A percentile compares a stretch with the other conserved stretches of the same genome.
These are phyloP conservation scores for Pomacea canaliculata DNA, from an alignment of 2,888 invertebrate genomes.

Conservation along the genomic window DNA sequence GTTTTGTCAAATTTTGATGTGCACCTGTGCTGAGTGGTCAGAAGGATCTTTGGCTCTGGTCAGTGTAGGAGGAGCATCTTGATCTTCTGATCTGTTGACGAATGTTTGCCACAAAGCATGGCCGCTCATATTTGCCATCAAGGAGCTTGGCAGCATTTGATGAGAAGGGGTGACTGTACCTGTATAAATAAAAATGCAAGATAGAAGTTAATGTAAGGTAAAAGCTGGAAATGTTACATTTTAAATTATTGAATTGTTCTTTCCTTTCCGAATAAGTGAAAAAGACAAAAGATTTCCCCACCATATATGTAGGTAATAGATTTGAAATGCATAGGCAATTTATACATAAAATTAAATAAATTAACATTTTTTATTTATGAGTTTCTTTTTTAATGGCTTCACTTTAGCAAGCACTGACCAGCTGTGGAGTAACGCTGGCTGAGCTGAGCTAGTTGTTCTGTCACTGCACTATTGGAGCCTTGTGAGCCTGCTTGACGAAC, in stretches of 20 bases:
- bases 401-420: slow-evolving; percentile 32
- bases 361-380: too few species aligned
- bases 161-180: slow-evolving; percentile 52
- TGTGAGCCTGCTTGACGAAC: slow-evolving; percentile 54
- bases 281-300: too few species aligned
- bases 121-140: slow-evolving; percentile 64
- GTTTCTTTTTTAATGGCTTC: too few species aligned
- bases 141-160: slow-evolving; percentile 32
- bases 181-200: slow-evolving; percentile 26
- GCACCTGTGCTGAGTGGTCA: slow-evolving; percentile 1
- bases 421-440: slow-evolving; percentile 49
- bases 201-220: neutral
- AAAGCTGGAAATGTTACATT: neutral
- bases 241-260: neutral
- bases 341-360: too few species aligned
- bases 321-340: too few species aligned
- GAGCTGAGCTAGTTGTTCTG: slow-evolving; percentile 43
- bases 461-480: slow-evolving; percentile 46
- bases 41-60: neutral
- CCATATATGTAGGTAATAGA: too few species aligned
- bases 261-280: too few species aligned
- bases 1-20: too few species aligned
- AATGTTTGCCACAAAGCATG: slow-evolving; percentile 65
- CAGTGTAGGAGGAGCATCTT: slow-evolving; percentile 23
- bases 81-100: slow-evolving; percentile 50